These are phyloP conservation scores for Phymastichus coffea DNA, from an alignment of 1,140 invertebrate genomes.

Conservation along the genomic window DNA sequence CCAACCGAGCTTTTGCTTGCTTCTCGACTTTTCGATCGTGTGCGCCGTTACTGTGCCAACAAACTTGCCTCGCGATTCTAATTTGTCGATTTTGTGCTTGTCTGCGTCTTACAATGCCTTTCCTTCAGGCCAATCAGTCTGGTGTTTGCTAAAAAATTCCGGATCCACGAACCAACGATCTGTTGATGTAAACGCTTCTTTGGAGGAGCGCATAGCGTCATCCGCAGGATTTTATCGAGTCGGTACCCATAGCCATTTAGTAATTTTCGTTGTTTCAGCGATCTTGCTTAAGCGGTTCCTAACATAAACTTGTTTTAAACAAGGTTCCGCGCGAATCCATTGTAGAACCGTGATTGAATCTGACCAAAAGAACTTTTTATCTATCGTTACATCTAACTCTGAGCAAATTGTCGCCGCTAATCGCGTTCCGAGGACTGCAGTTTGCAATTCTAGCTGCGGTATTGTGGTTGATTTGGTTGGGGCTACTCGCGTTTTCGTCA, in stretches of 20 bases:
- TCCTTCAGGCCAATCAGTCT: too few relatives aligned
- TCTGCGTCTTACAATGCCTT: too few relatives aligned
- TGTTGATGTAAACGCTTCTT: neutral
- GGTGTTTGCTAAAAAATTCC: too few relatives aligned
- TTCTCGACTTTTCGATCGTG: too few relatives aligned
- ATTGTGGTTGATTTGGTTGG: too few relatives aligned
- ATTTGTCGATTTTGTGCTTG: too few relatives aligned
- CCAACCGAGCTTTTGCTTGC: too few relatives aligned
- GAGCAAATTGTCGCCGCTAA: neutral
- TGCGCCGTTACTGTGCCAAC: too few relatives aligned
- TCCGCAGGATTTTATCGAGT: neutral
- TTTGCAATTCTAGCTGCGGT: conserved; percentile 26
- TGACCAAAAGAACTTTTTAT: neutral
- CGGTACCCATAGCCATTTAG: neutral
- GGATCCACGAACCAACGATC: neutral
- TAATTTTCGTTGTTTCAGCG: neutral
- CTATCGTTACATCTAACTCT: neutral
- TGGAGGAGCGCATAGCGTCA: neutral
- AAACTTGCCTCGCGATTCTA: too few relatives aligned
- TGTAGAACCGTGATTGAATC: neutral
- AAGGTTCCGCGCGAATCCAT: neutral
- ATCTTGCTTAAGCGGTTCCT: neutral
- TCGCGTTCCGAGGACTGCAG: neutral
- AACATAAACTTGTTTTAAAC: neutral
- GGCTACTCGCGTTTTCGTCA: too few relatives aligned